Evolutionary conservation across 2,113 vertebrate genomes (phyloP).

Genomic region (Oriolus oriolus): DNA sequence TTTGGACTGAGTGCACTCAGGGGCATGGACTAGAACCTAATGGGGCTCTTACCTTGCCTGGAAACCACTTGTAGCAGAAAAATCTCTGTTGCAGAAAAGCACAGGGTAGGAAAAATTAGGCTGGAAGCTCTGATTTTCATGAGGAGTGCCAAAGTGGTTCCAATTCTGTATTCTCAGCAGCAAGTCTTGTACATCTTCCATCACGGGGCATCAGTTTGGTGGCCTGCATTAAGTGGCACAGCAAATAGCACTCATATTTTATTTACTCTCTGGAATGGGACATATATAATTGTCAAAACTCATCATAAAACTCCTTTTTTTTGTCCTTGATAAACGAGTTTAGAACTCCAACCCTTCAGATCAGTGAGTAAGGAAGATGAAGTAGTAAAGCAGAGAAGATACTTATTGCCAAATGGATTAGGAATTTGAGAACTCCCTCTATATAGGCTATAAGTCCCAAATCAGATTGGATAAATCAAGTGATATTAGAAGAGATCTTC

Average conservation of each 20-base stretch:
- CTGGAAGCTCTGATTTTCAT: background rate
- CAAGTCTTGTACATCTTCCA: background rate
- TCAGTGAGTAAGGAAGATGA: conserved; percentile 14
- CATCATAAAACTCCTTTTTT: background rate
- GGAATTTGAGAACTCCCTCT: conserved; percentile 22
- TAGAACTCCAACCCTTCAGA: background rate
- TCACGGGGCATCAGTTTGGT: background rate
- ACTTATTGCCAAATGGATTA: conserved; percentile 14
- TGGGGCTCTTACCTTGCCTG: background rate
- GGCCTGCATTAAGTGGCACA: background rate
- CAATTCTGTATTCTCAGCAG: background rate
- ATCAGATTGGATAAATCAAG: conserved; percentile 51
- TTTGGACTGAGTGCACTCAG: background rate
- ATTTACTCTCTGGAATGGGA: background rate
- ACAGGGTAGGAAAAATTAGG: background rate
- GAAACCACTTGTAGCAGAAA: background rate
- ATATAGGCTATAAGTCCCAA: background rate
- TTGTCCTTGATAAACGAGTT: background rate
- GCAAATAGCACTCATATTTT: background rate
- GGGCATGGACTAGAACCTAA: background rate
- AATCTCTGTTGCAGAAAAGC: background rate
- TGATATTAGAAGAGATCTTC: conserved; percentile 26
- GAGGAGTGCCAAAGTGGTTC: background rate
- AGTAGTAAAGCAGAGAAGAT: conserved; percentile 16
- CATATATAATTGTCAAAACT: conserved; percentile 23